phyloP scores from a whole-genome alignment of 2,113 vertebrate species.

The Pomatorhinus ruficollis region DNA sequence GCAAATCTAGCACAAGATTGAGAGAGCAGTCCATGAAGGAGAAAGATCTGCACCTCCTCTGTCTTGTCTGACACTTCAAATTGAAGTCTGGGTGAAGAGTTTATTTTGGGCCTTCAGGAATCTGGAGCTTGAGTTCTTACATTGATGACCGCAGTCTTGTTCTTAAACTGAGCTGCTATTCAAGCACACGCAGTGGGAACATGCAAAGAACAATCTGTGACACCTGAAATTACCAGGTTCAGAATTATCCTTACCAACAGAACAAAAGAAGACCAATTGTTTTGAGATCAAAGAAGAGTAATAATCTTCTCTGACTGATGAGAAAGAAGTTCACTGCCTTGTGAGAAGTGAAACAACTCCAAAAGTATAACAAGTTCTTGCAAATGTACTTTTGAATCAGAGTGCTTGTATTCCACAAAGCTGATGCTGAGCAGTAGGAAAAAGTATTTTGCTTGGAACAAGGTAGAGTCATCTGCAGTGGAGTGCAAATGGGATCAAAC shows the following conservation, averaged over 20 bases:
- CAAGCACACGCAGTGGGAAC: background rate
- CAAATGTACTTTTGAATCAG: background rate
- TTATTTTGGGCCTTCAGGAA: background rate
- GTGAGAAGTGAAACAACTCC: background rate
- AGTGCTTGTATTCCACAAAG: background rate
- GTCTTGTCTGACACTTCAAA: background rate
- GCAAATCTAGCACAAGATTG: background rate
- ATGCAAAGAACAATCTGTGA: background rate
- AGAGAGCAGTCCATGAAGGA: background rate
- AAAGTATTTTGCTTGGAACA: background rate
- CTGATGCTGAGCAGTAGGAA: background rate
- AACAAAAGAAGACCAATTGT: background rate
- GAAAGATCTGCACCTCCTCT: background rate
- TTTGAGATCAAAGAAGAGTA: background rate
- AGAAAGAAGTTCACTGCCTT: background rate
- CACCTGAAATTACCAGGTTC: constrained; percentile 30
- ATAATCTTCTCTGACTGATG: background rate
- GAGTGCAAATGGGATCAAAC: background rate
- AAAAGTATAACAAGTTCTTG: background rate
- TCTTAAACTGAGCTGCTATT: background rate
- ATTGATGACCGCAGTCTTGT: background rate
- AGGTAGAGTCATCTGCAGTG: background rate
- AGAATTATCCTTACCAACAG: background rate
- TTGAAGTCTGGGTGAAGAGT: background rate
- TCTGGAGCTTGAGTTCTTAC: background rate